These are phyloP conservation scores for Entelurus aequoreus DNA, from an alignment of 2,113 vertebrate species.

Conservation along the genomic window DNA sequence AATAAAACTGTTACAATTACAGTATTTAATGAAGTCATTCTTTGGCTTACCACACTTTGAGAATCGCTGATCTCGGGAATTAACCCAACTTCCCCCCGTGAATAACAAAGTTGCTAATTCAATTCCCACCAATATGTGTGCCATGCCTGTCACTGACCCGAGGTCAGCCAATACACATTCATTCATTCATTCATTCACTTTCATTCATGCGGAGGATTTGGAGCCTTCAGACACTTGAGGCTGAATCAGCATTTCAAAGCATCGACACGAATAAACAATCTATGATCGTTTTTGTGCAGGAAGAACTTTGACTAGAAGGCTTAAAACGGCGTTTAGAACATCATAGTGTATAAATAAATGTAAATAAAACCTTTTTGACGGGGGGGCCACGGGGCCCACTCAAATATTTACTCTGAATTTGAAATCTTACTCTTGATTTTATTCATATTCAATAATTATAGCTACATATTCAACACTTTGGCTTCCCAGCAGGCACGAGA, in stretches of 20 bases:
- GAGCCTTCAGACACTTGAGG: neutral
- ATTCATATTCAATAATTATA: too few species aligned
- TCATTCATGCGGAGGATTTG: slow-evolving; percentile 19
- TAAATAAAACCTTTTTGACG: too few species aligned
- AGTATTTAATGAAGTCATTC: too few species aligned
- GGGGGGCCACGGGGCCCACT: too few species aligned
- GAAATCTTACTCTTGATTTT: too few species aligned
- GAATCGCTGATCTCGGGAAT: too few species aligned
- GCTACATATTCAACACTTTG: too few species aligned
- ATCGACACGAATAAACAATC: neutral
- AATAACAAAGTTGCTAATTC: slow-evolving; percentile 62
- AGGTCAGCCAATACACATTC: slow-evolving; percentile 59
- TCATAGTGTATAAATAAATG: neutral
- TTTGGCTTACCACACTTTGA: too few species aligned
- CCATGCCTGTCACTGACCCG: slow-evolving; percentile 51
- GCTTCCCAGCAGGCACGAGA: too few species aligned
- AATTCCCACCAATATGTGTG: slow-evolving; percentile 52
- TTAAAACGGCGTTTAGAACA: neutral
- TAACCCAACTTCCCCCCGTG: slow-evolving; percentile 13
- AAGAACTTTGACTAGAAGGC: neutral
- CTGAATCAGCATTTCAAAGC: neutral
- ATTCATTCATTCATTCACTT: slow-evolving; percentile 22
- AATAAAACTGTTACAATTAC: too few species aligned
- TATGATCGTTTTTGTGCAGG: neutral
- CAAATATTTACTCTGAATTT: too few species aligned